Base-by-base conservation (phyloP, 1,140 invertebrate genomes). In the Varroa destructor region DNA sequence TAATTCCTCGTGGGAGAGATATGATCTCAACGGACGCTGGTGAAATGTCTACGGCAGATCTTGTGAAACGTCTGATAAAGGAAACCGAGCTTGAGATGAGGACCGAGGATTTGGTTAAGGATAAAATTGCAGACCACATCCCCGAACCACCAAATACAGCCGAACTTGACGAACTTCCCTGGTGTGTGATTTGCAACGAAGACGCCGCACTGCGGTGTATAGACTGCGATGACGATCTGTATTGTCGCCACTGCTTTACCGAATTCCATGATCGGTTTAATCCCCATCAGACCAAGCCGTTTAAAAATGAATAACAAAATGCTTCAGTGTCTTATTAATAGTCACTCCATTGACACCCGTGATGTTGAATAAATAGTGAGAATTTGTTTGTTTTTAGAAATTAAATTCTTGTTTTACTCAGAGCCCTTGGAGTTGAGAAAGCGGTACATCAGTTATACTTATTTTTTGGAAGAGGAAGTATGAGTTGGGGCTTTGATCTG, bases 131-230 rank as follows among this genome's bases (percentile, higher is more conserved):
- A 1, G 40, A 40, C 0, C 10, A 46, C 40, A 67, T 67, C 40
- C 61, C 61, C 36, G 61, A 67, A 12, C 40, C 46, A 14, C 61
- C 61, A 2, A 37, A 67, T 46, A 67, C 40, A 12, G 14, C 61
- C 1, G 61, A 67, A 4, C 12, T 67, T 40, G 83, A 86, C 75
- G 86, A 88, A 77, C 79, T 88, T 4, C 87, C 87, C 56, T 89
- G 87, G 83, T 89, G 88, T 80, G 84, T 84, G 75, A 84, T 89
- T 57, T 89, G 88, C 76, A 87, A 88, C 78, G 85, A 87, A 77
- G 86, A 89, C 82, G 87, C 87, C 2, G 81, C 75, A 14, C 79
- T 85, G 71, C 81, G 85, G 54, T 89, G 88, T 77, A 77, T 83
- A 55, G 86, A 85, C 74, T 89, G 88, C 79, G 84, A 84, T 75